Evolutionary conservation across 2,113 vertebrate species (phyloP).

Genomic region (human (Homo sapiens)): DNA sequence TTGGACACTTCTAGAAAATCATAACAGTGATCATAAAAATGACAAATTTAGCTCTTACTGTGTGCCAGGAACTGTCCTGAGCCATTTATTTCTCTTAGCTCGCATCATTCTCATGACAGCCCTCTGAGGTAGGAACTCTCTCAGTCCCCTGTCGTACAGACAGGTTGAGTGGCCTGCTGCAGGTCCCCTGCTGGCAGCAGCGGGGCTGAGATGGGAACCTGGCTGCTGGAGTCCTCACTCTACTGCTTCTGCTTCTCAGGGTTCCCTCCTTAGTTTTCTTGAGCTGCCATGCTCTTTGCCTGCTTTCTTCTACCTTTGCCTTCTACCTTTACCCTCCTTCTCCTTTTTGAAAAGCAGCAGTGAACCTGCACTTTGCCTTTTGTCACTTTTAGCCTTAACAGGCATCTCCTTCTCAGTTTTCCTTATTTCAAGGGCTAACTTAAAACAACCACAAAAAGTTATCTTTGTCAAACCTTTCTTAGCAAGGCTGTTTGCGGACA

Average conservation of each 20-base stretch:
- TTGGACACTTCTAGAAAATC: constrained; percentile 8
- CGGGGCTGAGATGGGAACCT: neutral
- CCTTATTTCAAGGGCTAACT: neutral
- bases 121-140: neutral
- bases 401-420: neutral
- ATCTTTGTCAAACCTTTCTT: neutral
- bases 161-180: neutral
- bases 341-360: neutral
- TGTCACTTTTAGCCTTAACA: neutral
- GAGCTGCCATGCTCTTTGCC: neutral
- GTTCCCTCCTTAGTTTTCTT: no score
- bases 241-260: neutral
- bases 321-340: neutral
- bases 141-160: neutral
- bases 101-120: neutral
- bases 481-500: neutral
- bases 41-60: neutral
- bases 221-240: neutral
- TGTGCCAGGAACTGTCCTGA: neutral
- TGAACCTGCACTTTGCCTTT: neutral
- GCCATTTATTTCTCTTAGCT: neutral
- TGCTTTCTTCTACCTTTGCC: neutral
- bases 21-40: neutral
- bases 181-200: neutral
- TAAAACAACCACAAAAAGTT: neutral